Percentiles rank a stretch among this genome's conserved stretches.
phyloP scores from a whole-genome alignment of 2,888 invertebrate genomes.

The Pseudococcus longispinus region DNA sequence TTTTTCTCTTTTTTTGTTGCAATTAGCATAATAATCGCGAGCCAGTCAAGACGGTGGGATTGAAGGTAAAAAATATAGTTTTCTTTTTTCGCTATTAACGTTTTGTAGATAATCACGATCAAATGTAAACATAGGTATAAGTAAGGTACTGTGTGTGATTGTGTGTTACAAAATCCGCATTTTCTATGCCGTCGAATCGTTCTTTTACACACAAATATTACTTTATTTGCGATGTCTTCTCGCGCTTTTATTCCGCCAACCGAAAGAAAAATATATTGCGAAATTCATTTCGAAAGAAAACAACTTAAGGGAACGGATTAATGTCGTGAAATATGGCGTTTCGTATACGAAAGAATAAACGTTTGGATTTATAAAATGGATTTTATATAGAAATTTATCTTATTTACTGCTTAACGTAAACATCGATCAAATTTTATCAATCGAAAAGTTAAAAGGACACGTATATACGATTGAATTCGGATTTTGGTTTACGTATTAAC shows the following conservation, averaged over 20 bases:
- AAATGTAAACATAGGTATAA: conserved; percentile 47
- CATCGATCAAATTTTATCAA: background rate
- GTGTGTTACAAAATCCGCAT: conserved; percentile 51
- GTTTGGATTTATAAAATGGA: background rate
- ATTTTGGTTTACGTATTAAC: background rate
- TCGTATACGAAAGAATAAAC: background rate
- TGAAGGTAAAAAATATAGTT: conserved; percentile 51
- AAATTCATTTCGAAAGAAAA: conserved; percentile 3
- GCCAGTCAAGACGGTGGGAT: conserved; percentile 47
- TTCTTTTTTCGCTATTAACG: conserved; percentile 48
- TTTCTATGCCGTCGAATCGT: conserved; percentile 47
- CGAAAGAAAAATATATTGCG: background rate
- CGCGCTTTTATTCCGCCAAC: background rate
- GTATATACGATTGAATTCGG: background rate
- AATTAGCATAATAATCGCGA: conserved; percentile 54
- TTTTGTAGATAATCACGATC: conserved; percentile 51
- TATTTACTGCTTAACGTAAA: background rate
- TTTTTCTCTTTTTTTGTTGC: conserved; percentile 46
- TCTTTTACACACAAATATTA: conserved; percentile 40
- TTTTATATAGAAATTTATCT: background rate
- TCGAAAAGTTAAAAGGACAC: background rate
- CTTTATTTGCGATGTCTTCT: background rate
- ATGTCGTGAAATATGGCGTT: background rate
- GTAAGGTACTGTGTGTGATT: background rate
- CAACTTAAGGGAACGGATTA: background rate